These are phyloP conservation scores for Sisyra terminalis DNA, from an alignment of 2,888 invertebrate species.

Conservation along the genomic window DNA sequence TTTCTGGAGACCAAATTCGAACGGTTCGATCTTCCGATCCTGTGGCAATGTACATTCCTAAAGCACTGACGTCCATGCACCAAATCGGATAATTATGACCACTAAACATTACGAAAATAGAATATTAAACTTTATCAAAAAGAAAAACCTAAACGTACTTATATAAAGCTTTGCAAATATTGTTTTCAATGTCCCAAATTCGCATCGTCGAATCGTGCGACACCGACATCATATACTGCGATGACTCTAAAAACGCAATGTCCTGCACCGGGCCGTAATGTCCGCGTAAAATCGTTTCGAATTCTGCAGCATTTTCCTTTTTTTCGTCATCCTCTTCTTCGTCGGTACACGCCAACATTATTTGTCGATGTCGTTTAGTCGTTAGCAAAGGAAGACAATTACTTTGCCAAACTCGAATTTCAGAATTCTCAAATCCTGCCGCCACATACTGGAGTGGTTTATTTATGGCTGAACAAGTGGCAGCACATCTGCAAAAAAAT, in stretches of 20 bases:
- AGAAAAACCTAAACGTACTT: conserved; percentile 15
- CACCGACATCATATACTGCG: conserved; percentile 24
- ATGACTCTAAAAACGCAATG: conserved; percentile 19
- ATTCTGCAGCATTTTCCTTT: not conserved
- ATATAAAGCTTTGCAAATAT: conserved; percentile 23
- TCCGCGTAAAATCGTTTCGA: conserved; percentile 18
- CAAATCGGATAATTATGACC: conserved; percentile 86
- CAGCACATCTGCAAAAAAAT: conserved; percentile 3
- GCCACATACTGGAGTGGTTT: conserved; percentile 16
- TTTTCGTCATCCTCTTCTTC: not conserved
- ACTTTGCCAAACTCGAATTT: conserved; percentile 46
- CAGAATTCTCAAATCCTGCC: conserved; percentile 52
- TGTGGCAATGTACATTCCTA: conserved; percentile 55
- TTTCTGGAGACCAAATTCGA: conserved; percentile 65
- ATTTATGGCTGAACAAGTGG: not conserved
- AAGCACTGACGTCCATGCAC: conserved; percentile 59
- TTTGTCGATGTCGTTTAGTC: not conserved
- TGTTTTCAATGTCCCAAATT: conserved; percentile 24
- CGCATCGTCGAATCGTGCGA: conserved; percentile 30
- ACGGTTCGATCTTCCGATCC: conserved; percentile 70
- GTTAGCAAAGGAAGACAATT: not conserved
- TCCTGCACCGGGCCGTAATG: conserved; percentile 30
- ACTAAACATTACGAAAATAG: conserved; percentile 20
- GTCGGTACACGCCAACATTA: conserved; percentile 3
- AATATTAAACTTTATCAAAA: not conserved